Conservation (phyloP, 2,113 vertebrate species). For the Antechinus stuartii region DNA sequence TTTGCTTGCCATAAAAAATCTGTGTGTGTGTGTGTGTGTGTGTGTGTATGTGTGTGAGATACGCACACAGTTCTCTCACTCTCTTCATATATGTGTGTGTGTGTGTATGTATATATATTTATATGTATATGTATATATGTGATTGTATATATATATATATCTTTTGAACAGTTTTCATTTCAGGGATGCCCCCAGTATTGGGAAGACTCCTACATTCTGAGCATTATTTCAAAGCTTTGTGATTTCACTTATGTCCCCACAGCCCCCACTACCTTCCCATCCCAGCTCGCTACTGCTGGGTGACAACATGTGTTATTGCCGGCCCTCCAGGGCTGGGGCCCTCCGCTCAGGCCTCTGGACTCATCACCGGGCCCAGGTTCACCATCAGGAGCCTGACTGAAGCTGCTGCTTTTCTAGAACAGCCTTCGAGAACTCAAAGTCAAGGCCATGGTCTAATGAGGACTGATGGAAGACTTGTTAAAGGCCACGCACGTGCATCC, state of each 20-base stretch:
- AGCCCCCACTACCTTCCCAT: not conserved
- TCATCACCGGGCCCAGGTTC: not conserved
- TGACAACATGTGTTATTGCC: not conserved
- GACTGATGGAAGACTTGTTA: not conserved
- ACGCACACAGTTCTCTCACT: no score
- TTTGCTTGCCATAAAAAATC: no score
- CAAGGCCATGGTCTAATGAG: not conserved
- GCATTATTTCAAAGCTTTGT: not conserved
- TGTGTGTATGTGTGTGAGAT: no score
- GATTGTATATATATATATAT: not conserved
- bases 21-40: no score
- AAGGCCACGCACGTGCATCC: not conserved
- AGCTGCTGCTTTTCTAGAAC: not conserved
- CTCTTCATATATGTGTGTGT: no score
- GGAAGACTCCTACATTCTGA: not conserved
- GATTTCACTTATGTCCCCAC: not conserved
- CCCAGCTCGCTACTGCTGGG: not conserved
- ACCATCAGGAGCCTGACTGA: not conserved
- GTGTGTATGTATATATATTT: no score
- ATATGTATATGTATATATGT: not conserved
- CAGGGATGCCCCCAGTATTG: not conserved
- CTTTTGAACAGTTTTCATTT: not conserved
- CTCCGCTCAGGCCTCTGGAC: not conserved
- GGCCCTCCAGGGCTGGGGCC: not conserved
- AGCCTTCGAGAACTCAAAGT: not conserved